Evolutionary conservation across 1,140 invertebrate genomes (phyloP).

Genomic region (Hormaphis cornu): DNA sequence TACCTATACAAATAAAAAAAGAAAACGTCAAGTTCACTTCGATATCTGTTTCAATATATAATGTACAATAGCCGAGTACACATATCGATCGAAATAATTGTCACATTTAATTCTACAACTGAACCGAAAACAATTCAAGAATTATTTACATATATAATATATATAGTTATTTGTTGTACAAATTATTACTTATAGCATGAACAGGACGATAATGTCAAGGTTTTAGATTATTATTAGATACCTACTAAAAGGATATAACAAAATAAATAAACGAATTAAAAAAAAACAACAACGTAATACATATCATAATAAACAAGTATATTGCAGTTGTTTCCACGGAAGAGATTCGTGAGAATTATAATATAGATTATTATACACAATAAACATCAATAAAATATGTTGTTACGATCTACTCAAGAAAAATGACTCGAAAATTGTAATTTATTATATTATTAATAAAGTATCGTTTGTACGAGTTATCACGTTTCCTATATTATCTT

Average conservation of each 20-base stretch:
- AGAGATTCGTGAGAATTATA: neutral
- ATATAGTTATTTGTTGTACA: conserved; percentile 5
- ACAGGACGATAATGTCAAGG: conserved; percentile 13
- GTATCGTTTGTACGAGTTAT: neutral
- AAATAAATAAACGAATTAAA: neutral
- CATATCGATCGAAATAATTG: conserved; percentile 7
- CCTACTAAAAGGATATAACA: neutral
- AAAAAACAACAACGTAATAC: neutral
- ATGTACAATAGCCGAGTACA: neutral
- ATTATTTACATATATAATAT: conserved; percentile 20
- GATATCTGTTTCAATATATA: neutral
- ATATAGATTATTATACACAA: too few relatives aligned
- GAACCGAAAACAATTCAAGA: neutral
- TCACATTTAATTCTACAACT: neutral
- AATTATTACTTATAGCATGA: conserved; percentile 25
- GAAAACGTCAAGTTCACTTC: neutral
- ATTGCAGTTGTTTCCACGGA: neutral
- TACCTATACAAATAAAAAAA: conserved; percentile 20
- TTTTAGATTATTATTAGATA: too few relatives aligned
- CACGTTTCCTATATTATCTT: too few relatives aligned
- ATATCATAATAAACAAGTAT: neutral
- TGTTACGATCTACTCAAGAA: neutral
- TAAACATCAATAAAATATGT: neutral
- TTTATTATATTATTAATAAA: too few relatives aligned
- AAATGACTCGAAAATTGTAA: neutral